These are phyloP conservation scores for Shargacucullia verbasci DNA, from an alignment of 2,888 invertebrate genomes.

Conservation along the genomic window DNA sequence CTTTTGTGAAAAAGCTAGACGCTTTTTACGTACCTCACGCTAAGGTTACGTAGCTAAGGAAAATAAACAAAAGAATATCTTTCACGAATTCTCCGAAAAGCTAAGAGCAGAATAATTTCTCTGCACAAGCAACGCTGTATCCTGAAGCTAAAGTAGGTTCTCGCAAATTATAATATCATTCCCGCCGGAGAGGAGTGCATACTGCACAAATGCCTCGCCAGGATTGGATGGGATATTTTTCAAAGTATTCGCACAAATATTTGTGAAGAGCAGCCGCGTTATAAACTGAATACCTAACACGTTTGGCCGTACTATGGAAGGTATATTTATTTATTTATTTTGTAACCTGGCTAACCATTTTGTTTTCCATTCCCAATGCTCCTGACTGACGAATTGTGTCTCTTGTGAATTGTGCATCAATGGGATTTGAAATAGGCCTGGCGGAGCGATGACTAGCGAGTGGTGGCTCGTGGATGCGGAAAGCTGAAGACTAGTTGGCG, in stretches of 20 bases:
- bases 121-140: background rate
- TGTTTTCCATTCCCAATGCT: too few relatives aligned
- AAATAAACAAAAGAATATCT: background rate
- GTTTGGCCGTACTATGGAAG: slow-evolving; percentile 27
- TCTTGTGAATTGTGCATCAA: too few relatives aligned
- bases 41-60: background rate
- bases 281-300: slow-evolving; percentile 52
- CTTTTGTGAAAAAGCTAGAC: too few relatives aligned
- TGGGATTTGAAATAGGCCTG: too few relatives aligned
- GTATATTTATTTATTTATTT: too few relatives aligned
- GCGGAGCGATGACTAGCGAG: too few relatives aligned
- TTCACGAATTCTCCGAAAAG: background rate
- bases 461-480: too few relatives aligned
- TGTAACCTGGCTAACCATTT: too few relatives aligned
- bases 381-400: too few relatives aligned
- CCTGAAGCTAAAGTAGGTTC: background rate
- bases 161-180: slow-evolving; percentile 49
- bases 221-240: slow-evolving; percentile 55
- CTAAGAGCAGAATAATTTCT: too few relatives aligned
- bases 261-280: slow-evolving; percentile 44
- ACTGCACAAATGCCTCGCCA: slow-evolving; percentile 40
- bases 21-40: too few relatives aligned
- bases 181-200: slow-evolving; percentile 29
- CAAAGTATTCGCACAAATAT: slow-evolving; percentile 57
- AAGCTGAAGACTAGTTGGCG: too few relatives aligned